Evolutionary conservation across 2,888 invertebrate species (phyloP), one percentile per base, ranked within the genome.

Genomic region (Tinea pellionella): DNA sequence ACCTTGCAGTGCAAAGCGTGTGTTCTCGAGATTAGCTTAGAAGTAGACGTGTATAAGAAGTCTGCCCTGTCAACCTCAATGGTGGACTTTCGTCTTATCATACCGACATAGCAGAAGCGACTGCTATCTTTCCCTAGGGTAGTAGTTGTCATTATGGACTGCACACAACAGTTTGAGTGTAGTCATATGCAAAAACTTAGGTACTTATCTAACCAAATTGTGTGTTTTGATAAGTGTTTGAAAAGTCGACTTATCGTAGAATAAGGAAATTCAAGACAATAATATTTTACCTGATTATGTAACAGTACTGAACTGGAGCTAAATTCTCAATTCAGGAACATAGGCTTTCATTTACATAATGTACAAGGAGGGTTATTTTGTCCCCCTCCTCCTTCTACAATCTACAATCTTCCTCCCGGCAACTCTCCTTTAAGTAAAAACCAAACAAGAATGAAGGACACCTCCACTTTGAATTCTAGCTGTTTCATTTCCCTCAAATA

Each of bases 271-370:
- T 37, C 37, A n/a, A 37, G 37, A 37, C 37, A 37, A 37, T 37
- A 37, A 37, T 9, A 37, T 37, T 37, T 37, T 37, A 6, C 37
- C 47, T 47, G 15, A 47, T 47, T 47, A 47, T 18, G 18, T 16
- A 47, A 47, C 47, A 47, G 47, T 18, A 18, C 47, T 15, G n/a
- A 18, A 47, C 47, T 18, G 8, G n/a, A 47, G 15, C 15, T 16
- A 47, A 47, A 47, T 47, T 47, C 47, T 47, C 47, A 16, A 24
- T 55, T 55, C 55, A 55, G 24, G 18, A 55, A 29, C 55, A 55
- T 29, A 75, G 71, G 72, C 75, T 68, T 75, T 71, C 73, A 81
- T 85, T 84, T 84, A 74, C 80, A 81, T 85, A 83, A 83, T 83
- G 75, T 29, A 37, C 37, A 55, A 47, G 47, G 47, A 47, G 47